phyloP scores from a whole-genome alignment of 1,140 invertebrate genomes.

The Battus philenor region DNA sequence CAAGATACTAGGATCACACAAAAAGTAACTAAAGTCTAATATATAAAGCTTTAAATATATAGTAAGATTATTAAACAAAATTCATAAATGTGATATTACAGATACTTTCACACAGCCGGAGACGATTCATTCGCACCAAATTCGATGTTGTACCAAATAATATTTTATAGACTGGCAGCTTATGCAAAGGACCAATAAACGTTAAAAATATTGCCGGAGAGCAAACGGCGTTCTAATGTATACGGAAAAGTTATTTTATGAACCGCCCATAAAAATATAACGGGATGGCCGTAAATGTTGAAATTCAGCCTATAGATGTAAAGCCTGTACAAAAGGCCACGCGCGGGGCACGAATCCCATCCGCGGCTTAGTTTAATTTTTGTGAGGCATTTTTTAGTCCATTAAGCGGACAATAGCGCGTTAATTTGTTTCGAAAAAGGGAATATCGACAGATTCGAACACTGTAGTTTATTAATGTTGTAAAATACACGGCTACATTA shows the following conservation, averaged over 20 bases:
- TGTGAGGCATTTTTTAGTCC: conserved; percentile 35
- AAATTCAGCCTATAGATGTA: conserved; percentile 47
- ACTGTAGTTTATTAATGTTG: too few relatives aligned
- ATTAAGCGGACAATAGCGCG: conserved; percentile 27
- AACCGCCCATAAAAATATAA: conserved; percentile 57
- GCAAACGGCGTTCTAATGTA: conserved; percentile 50
- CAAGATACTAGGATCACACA: too few relatives aligned
- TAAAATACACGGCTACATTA: too few relatives aligned
- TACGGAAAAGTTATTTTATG: conserved; percentile 55
- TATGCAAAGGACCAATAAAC: conserved; percentile 54
- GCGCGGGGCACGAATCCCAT: conserved; percentile 20
- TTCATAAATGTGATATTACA: too few relatives aligned
- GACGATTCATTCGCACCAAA: conserved; percentile 16
- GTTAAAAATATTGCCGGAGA: conserved; percentile 47
- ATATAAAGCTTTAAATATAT: too few relatives aligned
- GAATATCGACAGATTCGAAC: conserved; percentile 20
- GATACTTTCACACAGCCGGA: too few relatives aligned
- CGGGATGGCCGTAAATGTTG: conserved; percentile 40
- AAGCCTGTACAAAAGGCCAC: conserved; percentile 30
- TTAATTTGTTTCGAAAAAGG: conserved; percentile 31
- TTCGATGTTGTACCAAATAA: conserved; percentile 26
- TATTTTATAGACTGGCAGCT: conserved; percentile 40
- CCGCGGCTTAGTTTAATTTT: conserved; percentile 42
- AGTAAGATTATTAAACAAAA: too few relatives aligned
- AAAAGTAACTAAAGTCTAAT: too few relatives aligned